phyloP scores from a whole-genome alignment of 2,888 invertebrate species.

The Encarsia formosa region DNA sequence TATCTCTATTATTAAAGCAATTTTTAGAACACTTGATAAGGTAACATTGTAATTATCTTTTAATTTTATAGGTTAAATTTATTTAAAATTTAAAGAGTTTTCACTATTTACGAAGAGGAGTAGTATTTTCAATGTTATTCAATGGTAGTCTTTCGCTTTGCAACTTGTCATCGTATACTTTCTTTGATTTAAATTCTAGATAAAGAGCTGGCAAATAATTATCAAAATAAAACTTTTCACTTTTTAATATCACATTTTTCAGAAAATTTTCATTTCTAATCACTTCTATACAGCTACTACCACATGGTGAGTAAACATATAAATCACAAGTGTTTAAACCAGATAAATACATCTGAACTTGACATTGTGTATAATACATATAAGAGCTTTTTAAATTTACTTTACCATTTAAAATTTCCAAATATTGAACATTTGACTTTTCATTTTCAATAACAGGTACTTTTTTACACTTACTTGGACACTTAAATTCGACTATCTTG shows the following conservation, averaged over 20 bases:
- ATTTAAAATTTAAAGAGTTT: no score
- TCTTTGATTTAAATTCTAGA: no score
- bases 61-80: no score
- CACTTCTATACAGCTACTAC: not conserved
- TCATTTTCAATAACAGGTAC: not conserved
- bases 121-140: no score
- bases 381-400: not conserved
- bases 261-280: not conserved
- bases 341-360: slow-evolving; percentile 15
- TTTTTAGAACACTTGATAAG: no score
- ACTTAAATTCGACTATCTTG: not conserved
- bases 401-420: not conserved
- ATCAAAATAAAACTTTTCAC: not conserved
- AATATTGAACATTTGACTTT: not conserved
- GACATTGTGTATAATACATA: slow-evolving; percentile 15
- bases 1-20: not conserved
- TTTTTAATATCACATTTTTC: not conserved
- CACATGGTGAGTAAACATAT: slow-evolving; percentile 9
- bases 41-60: no score
- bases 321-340: slow-evolving; percentile 13
- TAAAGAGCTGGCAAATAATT: not conserved
- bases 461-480: not conserved
- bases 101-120: no score
- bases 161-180: no score
- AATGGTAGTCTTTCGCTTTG: no score